A percentile compares a stretch with the other conserved stretches of the same genome.
phyloP scores from a whole-genome alignment of 2,888 invertebrate species.

The Rotaria sp. region DNA sequence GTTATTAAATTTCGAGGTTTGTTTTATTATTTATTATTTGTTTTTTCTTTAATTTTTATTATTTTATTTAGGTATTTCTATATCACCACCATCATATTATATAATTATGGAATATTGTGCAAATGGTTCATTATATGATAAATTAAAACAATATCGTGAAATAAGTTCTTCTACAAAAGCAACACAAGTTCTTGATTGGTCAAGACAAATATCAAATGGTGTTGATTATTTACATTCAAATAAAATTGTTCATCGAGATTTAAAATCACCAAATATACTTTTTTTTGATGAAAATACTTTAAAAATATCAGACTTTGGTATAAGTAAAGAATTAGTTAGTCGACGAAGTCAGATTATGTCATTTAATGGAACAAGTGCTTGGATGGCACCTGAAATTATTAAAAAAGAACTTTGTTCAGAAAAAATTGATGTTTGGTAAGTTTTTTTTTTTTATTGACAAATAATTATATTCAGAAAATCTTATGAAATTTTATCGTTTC shows the following conservation, averaged over 20 bases:
- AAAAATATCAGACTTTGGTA: slow-evolving; percentile 97
- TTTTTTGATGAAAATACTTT: slow-evolving; percentile 58
- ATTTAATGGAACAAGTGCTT: slow-evolving; percentile 81
- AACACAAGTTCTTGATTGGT: slow-evolving; percentile 84
- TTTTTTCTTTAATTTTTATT: not conserved
- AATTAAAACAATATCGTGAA: slow-evolving; percentile 73
- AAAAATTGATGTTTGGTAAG: slow-evolving; percentile 88
- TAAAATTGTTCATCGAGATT: slow-evolving; percentile 93
- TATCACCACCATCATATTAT: slow-evolving; percentile 80
- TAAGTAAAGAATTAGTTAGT: slow-evolving; percentile 72
- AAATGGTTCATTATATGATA: slow-evolving; percentile 83
- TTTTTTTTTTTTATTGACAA: no score
- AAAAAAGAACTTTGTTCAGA: slow-evolving; percentile 91
- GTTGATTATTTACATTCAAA: slow-evolving; percentile 91
- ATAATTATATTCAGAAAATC: no score
- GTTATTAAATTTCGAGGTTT: slow-evolving; percentile 71
- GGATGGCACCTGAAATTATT: slow-evolving; percentile 99
- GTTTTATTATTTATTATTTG: not conserved
- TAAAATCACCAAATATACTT: slow-evolving; percentile 76
- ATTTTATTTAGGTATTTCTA: slow-evolving; percentile 74
- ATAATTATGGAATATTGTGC: slow-evolving; percentile 98
- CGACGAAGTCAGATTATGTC: slow-evolving; percentile 93
- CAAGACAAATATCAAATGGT: slow-evolving; percentile 85
- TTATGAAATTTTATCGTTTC: no score
- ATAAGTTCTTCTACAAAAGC: slow-evolving; percentile 59